Conservation (phyloP, 2,888 invertebrate species). For the Schrankia costaestrigalis region DNA sequence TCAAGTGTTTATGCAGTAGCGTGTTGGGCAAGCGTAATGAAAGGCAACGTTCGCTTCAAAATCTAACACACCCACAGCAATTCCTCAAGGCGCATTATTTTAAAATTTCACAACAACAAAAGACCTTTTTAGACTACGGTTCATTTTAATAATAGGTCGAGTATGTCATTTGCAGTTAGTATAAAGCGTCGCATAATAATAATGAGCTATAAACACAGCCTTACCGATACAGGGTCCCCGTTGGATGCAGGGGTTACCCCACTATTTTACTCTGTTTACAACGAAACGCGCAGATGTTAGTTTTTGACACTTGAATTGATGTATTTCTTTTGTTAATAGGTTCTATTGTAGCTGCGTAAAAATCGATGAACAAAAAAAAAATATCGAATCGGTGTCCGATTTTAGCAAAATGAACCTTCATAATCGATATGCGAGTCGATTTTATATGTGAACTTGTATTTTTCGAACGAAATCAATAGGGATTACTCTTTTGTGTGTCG, state of each 20-base stretch:
- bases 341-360: conserved; percentile 63
- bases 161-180: conserved; percentile 77
- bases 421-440: conserved; percentile 53
- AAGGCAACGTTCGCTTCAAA: conserved; percentile 43
- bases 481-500: conserved; percentile 71
- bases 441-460: conserved; percentile 54
- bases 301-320: conserved; percentile 80
- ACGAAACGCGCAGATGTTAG: conserved; percentile 78
- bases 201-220: conserved; percentile 77
- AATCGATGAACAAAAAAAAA: conserved; percentile 67
- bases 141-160: conserved; percentile 75
- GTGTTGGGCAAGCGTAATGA: conserved; percentile 43
- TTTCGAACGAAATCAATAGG: conserved; percentile 66
- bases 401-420: conserved; percentile 59
- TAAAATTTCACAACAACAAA: conserved; percentile 62
- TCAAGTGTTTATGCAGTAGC: conserved; percentile 47
- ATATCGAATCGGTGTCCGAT: conserved; percentile 57
- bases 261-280: conserved; percentile 72
- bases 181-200: conserved; percentile 73
- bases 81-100: conserved; percentile 52
- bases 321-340: conserved; percentile 69
- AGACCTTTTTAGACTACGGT: conserved; percentile 56
- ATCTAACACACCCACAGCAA: conserved; percentile 49
- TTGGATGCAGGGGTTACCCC: conserved; percentile 60
- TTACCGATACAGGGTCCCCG: conserved; percentile 59